These are phyloP conservation scores for Phanerotoma sp. DNA, from an alignment of 2,888 invertebrate genomes.

Conservation along the genomic window DNA sequence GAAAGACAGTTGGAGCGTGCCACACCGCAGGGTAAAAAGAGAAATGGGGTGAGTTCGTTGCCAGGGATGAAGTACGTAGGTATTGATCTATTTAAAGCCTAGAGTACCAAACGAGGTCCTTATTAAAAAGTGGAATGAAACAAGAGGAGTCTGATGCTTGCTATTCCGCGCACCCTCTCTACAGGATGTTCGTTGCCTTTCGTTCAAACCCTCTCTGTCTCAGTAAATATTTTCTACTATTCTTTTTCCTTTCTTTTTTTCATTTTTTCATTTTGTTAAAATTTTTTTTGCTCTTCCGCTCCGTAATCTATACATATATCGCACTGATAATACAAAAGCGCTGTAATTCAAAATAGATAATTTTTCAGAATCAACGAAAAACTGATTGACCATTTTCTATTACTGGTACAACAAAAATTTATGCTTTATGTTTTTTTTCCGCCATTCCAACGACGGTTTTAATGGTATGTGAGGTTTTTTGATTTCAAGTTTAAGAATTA, in stretches of 20 bases:
- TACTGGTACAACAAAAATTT: too few relatives aligned
- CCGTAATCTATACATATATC: too few relatives aligned
- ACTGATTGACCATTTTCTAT: too few relatives aligned
- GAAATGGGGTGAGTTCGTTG: conserved; percentile 53
- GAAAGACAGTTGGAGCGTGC: conserved; percentile 16
- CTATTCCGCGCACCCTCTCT: conserved; percentile 28
- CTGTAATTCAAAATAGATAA: too few relatives aligned
- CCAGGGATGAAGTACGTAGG: conserved; percentile 57
- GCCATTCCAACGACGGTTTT: too few relatives aligned
- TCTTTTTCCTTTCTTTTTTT: conserved; percentile 13
- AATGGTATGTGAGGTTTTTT: too few relatives aligned
- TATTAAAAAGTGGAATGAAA: conserved; percentile 59
- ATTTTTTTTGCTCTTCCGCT: too few relatives aligned
- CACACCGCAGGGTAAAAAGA: conserved; percentile 35
- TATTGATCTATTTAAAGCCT: conserved; percentile 58
- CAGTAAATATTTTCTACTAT: conserved; percentile 24
- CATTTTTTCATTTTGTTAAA: conserved; percentile 20
- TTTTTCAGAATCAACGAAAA: too few relatives aligned
- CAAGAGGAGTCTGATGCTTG: conserved; percentile 46
- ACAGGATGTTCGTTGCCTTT: neutral
- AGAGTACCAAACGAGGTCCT: conserved; percentile 59
- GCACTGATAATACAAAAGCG: too few relatives aligned
- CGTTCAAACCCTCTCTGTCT: conserved; percentile 17
- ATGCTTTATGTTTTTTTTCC: too few relatives aligned
- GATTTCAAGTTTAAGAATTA: too few relatives aligned